Percentiles rank a stretch among this genome's conserved stretches.
Conservation (phyloP, 2,888 invertebrate genomes). For the Altica lythri region DNA sequence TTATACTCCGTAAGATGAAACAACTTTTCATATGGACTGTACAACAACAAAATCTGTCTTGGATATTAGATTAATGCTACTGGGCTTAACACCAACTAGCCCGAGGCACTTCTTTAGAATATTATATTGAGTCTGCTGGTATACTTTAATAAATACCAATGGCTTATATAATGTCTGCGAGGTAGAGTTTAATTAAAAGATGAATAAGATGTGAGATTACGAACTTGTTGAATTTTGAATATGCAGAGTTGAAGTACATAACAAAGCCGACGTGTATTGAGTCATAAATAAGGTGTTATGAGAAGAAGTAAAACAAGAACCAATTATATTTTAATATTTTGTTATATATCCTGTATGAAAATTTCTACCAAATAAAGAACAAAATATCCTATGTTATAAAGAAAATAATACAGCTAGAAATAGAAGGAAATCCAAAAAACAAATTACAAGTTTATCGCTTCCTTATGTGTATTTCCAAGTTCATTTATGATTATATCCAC, state of each 20-base stretch:
- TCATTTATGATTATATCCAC: slow-evolving; percentile 25
- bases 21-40: slow-evolving; percentile 47
- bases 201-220: neutral
- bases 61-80: slow-evolving; percentile 52
- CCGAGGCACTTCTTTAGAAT: slow-evolving; percentile 33
- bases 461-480: slow-evolving; percentile 26
- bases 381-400: too few relatives aligned
- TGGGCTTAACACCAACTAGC: slow-evolving; percentile 45
- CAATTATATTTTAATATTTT: too few relatives aligned
- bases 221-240: too few relatives aligned
- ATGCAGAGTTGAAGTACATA: too few relatives aligned
- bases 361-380: too few relatives aligned
- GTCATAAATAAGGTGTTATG: too few relatives aligned
- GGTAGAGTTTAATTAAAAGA: neutral
- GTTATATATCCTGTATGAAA: too few relatives aligned
- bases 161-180: slow-evolving; percentile 5
- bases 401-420: too few relatives aligned
- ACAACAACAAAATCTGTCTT: slow-evolving; percentile 51
- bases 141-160: slow-evolving; percentile 8
- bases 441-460: slow-evolving; percentile 25
- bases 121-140: slow-evolving; percentile 10
- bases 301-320: too few relatives aligned
- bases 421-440: too few relatives aligned
- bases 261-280: too few relatives aligned
- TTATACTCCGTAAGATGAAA: slow-evolving; percentile 41